Evolutionary conservation across 2,113 vertebrate genomes (phyloP), one percentile per base, ranked within the genome.

Genomic region (Conger conger): DNA sequence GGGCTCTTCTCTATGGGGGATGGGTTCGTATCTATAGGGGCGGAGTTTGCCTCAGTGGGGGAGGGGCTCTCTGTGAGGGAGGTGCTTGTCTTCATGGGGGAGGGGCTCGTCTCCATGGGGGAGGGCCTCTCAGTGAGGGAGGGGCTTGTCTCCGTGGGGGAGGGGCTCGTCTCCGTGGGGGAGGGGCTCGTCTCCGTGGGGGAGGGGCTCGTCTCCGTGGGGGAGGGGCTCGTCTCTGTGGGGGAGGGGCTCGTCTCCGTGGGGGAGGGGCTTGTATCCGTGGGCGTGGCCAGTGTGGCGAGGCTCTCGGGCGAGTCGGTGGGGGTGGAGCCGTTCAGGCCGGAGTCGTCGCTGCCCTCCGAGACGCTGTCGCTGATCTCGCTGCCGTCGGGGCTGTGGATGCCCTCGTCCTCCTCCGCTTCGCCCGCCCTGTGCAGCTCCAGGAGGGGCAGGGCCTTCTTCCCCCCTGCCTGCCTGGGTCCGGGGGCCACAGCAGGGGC

Each of bases 361-460:
- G 98, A 99, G 84, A 97, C 94, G 73, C 97, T 96, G 93, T 99
- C 98, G 82, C 97, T 99, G 83, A 98, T 96, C 92, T 99, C 98
- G 0, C 98, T 99, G 85, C 96, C 98, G 27, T 99, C 98, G 0
- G 98, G 97, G 90, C 97, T 99, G 91, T 99, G 98, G 91, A 99
- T 97, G 81, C 98, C 98, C 91, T 99, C 98, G 0, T 99, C 98
- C 76, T 99, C 98, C 63, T 99, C 98, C 0, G 95, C 92, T 50
- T 98, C 96, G 17, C 73, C 90, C 0, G 90, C 81, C 0, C 88
- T 77, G 90, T 94, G 88, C 11, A 96, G 92, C 54, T 93, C 82
- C 85, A 92, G 89, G 20, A 90, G 90, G 17, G 92, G 85, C 0
- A 91, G 83, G 38, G 91, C 88, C 82, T 91, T 90, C 6, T 87